Conservation (phyloP, 2,113 vertebrate species). For the Protomyctophum bolini region DNA sequence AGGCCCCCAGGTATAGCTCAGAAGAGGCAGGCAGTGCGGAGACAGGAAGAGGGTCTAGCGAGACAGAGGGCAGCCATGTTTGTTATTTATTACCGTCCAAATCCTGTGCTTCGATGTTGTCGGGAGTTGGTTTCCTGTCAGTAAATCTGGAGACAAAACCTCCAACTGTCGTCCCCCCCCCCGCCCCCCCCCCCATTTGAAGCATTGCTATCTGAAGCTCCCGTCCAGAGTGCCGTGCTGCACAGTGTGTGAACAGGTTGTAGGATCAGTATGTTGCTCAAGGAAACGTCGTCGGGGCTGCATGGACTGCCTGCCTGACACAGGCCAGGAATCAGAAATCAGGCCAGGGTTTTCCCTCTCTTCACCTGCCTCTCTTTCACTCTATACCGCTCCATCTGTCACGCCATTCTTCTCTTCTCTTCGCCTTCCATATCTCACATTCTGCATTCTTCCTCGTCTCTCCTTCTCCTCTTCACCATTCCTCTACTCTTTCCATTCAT, state of each 20-base stretch:
- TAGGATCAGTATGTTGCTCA: too few species aligned
- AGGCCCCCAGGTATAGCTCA: slow-evolving; percentile 42
- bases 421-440: background rate
- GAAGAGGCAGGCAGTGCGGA: slow-evolving; percentile 10
- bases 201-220: too few species aligned
- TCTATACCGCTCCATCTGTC: background rate
- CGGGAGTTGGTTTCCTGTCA: background rate
- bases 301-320: too few species aligned
- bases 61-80: slow-evolving; percentile 33
- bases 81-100: slow-evolving; percentile 36
- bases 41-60: slow-evolving; percentile 39
- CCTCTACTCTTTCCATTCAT: background rate
- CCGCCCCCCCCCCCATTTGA: too few species aligned
- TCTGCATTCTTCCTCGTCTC: background rate
- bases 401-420: background rate
- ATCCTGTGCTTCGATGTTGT: background rate
- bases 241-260: too few species aligned
- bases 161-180: slow-evolving; percentile 11
- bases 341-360: background rate
- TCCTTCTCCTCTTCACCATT: background rate
- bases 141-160: slow-evolving; percentile 12
- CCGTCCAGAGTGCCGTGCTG: too few species aligned
- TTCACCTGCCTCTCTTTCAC: too few species aligned
- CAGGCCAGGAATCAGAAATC: too few species aligned
- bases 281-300: too few species aligned